Base-by-base conservation (phyloP, 2,113 vertebrate genomes). In the Mormyrus iriodes region DNA sequence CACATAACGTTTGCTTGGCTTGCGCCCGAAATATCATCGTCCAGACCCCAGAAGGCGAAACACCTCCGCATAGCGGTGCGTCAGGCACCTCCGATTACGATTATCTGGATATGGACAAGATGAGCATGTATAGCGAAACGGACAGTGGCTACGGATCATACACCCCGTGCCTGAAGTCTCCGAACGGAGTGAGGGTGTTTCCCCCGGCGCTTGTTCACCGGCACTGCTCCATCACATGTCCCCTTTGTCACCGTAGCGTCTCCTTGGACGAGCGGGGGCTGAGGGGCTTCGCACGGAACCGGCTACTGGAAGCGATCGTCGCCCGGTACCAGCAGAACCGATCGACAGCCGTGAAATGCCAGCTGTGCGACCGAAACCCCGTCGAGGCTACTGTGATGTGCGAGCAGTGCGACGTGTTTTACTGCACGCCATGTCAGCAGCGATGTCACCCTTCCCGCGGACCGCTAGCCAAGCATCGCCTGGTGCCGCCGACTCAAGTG, bases 121-220 rank as follows among this genome's bases (percentile, higher is more conserved):
- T 99, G 95, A 99, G 98, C 88, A 92, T 98, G 93, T 96, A 98
- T 94, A 98, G 98, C 92, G 98, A 99, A 95, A 97, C 98, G 52
- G 98, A 99, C 96, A 99, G 98, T 94, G 98, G 98, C 24, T 99
- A 99, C 91, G 98, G 98, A 55, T 99, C 98, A 85, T 99, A 97
- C 95, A 97, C 98, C 0, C 97, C 98, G 58, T 98, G 97, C 94
- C 96, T 98, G 85, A 98, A 98, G 93, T 98, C 97, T 1, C 98
- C 98, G 0, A 99, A 97, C 91, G 98, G 98, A 3, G 97, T 98
- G 53, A 95, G 98, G 52, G 97, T 98, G 52, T 95, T 99, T 76
- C 98, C 98, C 0, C 94, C 96, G 85, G 92, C 94, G 0, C 94
- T 94, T 61, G 90, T 93, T 9, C 96, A 95, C 90, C 96, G 96